Evolutionary conservation across 2,797 vertebrate species (phyloP).

Genomic region (Mycteria americana): DNA sequence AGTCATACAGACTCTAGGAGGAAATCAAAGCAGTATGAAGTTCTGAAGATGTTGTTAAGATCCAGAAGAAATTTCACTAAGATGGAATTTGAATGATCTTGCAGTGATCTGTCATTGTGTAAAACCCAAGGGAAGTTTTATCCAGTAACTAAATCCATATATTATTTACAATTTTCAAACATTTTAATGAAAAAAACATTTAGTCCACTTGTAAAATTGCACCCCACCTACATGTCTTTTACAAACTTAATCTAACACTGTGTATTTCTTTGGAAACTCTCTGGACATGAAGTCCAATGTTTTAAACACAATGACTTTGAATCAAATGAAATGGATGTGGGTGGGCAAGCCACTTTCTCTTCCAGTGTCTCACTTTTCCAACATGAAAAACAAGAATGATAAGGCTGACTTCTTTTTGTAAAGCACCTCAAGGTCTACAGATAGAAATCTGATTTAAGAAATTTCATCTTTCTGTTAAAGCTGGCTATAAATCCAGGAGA

Average conservation of each 20-base stretch:
- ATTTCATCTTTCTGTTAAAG: not conserved
- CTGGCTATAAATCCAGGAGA: conserved; percentile 2
- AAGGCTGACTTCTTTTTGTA: not conserved
- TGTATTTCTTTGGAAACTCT: not conserved
- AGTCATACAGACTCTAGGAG: not conserved
- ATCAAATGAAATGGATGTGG: not conserved
- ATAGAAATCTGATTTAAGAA: not conserved
- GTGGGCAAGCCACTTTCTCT: not conserved
- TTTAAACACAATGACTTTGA: not conserved
- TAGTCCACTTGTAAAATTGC: not conserved
- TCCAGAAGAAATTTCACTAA: conserved; percentile 30
- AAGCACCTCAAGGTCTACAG: not conserved
- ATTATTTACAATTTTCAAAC: conserved; percentile 23
- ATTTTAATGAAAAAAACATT: not conserved
- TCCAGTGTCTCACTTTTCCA: not conserved
- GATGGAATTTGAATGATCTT: conserved; percentile 27
- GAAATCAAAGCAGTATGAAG: conserved; percentile 41
- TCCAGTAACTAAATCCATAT: not conserved
- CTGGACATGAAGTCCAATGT: not conserved
- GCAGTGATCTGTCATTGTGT: not conserved
- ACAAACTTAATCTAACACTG: not conserved
- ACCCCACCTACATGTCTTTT: not conserved
- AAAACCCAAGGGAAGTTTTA: not conserved
- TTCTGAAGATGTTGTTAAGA: conserved; percentile 3
- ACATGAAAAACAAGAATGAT: not conserved